Base-by-base conservation (phyloP, 1,140 invertebrate genomes). In the Leucophenga varia region DNA sequence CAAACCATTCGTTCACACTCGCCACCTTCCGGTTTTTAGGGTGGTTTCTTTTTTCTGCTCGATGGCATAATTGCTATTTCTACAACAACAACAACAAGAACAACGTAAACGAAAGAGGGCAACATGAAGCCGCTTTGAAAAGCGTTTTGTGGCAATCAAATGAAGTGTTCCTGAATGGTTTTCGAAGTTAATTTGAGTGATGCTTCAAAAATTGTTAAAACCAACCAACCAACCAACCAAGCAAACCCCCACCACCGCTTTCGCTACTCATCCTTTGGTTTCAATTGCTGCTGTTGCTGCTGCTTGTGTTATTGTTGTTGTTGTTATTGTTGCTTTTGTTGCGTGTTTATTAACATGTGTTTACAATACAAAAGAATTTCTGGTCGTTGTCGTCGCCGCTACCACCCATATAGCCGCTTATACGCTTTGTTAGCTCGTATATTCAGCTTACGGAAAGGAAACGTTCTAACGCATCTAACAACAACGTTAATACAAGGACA, bases 91-190 rank as follows among this genome's bases (percentile, higher is more conserved):
- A 61, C 61, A 61, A 64, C 60, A 61, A n/a, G n/a, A 58, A 61
- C 55, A 58, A 63, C 58, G 58, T 39, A 43, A 52, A 45, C 45
- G n/a, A 18, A 25, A 17, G 17, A 25, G 41, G 30, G 16, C 7
- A 14, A 10, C 14, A 17, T 13, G 13, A 20, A 21, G 36, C 31
- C 17, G 22, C 16, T 16, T 34, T 45, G 37, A 34, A 49, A 32
- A 51, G 43, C n/a, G 49, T 61, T 61, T 49, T 55, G 60, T 56
- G 59, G 61, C 65, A 70, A 70, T 70, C 65, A 70, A 70, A 70
- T 70, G 65, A 70, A 70, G 65, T 70, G 65, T 70, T 70, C 65
- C 65, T 70, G 65, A 70, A 70, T 70, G 65, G 65, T 70, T 70
- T 70, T 70, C 59, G 69, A 69, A 70, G 65, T 70, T 70, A 70